Evolutionary conservation across 2,797 vertebrate species (phyloP).

Genomic region (Lemur catta): DNA sequence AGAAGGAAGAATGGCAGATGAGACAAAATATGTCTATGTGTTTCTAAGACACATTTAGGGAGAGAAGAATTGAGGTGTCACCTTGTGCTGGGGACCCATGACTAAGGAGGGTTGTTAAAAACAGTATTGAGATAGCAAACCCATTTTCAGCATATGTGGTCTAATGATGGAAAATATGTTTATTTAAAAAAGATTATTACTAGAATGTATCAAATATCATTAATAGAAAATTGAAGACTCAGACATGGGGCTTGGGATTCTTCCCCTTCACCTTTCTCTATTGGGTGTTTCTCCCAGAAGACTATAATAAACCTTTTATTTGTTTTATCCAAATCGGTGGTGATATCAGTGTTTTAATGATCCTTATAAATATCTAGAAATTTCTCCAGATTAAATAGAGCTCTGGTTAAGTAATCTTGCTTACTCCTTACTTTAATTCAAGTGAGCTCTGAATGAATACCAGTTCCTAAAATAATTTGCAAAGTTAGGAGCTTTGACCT

Average conservation of each 20-base stretch:
- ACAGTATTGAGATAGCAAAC: neutral
- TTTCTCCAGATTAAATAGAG: neutral
- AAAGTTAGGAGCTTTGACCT: neutral
- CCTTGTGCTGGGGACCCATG: neutral
- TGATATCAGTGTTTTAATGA: neutral
- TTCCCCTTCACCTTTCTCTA: neutral
- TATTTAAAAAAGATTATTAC: neutral
- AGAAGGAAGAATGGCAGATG: neutral
- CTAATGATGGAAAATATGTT: neutral
- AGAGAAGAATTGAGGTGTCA: neutral
- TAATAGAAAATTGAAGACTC: neutral
- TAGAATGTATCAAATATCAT: neutral
- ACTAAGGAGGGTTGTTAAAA: neutral
- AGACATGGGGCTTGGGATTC: neutral
- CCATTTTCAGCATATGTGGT: neutral
- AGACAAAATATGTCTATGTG: neutral
- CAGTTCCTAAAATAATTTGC: slow-evolving; percentile 38
- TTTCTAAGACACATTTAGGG: neutral
- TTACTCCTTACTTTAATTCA: slow-evolving; percentile 2
- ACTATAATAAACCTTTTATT: neutral
- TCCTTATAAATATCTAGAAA: slow-evolving; percentile 35
- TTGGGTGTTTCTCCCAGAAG: neutral
- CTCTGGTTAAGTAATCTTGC: neutral
- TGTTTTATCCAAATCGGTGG: neutral
- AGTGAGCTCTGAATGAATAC: neutral